Percentiles rank a stretch among this genome's conserved stretches.
Conservation (phyloP, 2,797 vertebrate species). For the Babyrousa celebensis region DNA sequence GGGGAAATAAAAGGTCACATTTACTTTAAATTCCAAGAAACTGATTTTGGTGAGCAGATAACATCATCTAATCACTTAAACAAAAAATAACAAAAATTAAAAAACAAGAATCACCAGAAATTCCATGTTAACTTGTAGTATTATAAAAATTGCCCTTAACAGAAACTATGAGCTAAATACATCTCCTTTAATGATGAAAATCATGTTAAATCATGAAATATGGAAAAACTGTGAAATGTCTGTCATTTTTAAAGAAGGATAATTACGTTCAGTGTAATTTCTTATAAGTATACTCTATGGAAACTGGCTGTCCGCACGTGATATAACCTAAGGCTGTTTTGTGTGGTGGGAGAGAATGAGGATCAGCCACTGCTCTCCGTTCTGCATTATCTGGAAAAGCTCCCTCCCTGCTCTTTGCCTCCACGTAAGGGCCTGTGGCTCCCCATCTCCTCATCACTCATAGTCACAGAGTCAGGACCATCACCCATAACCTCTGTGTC, state of each 20-base stretch:
- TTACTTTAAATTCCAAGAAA: slow-evolving; percentile 58
- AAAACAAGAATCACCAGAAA: slow-evolving; percentile 1
- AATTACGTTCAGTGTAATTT: slow-evolving; percentile 28
- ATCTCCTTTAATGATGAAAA: slow-evolving; percentile 55
- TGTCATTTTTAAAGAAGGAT: slow-evolving; percentile 27
- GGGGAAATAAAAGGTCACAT: slow-evolving; percentile 8
- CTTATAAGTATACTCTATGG: neutral
- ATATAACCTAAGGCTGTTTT: neutral
- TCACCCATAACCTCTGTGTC: neutral
- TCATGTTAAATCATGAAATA: slow-evolving; percentile 15
- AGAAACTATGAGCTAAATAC: slow-evolving; percentile 44
- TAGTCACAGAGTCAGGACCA: slow-evolving; percentile 6
- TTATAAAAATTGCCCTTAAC: neutral
- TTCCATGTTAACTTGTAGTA: neutral
- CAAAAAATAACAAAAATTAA: slow-evolving; percentile 45
- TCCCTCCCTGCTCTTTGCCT: neutral
- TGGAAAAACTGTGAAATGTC: slow-evolving; percentile 54
- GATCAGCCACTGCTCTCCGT: neutral
- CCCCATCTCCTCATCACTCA: slow-evolving; percentile 29
- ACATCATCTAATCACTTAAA: slow-evolving; percentile 55
- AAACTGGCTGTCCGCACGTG: neutral
- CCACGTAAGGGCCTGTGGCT: neutral
- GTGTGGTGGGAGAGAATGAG: fast-evolving
- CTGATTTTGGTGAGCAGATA: slow-evolving; percentile 49
- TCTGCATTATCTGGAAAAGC: neutral